Conservation (phyloP, 2,797 vertebrate genomes). For the Crax fasciolata region DNA sequence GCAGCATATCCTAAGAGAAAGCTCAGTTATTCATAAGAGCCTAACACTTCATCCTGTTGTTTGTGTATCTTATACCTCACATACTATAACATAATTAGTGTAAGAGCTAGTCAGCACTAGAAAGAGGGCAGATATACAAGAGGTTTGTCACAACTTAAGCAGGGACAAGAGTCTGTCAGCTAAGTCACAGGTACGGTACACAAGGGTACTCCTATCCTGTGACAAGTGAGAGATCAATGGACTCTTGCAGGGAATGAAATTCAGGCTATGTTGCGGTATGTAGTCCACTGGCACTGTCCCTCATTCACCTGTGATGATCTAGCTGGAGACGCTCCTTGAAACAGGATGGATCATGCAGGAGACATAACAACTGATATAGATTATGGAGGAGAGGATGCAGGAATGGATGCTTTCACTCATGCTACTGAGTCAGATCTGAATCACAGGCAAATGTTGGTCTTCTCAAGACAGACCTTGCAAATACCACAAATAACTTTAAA, state of each 20-base stretch:
- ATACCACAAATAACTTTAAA: background rate
- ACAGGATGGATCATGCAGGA: background rate
- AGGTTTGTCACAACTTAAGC: background rate
- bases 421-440: background rate
- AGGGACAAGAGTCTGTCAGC: background rate
- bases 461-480: background rate
- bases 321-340: background rate
- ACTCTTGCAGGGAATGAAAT: background rate
- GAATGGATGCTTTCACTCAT: background rate
- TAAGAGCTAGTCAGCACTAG: background rate
- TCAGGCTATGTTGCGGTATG: background rate
- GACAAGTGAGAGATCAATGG: background rate
- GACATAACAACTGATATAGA: background rate
- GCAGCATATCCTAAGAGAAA: conserved; percentile 83
- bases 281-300: background rate
- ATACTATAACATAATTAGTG: background rate
- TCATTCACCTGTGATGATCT: background rate
- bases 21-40: background rate
- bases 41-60: background rate
- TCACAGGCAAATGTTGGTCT: background rate
- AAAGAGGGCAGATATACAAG: background rate
- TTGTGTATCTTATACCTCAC: background rate
- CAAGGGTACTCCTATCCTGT: rapidly evolving
- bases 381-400: background rate
- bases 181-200: background rate